Evolutionary conservation across 2,888 invertebrate species (phyloP), one percentile per base, ranked within the genome.

Genomic region (Odontomyia ornata): DNA sequence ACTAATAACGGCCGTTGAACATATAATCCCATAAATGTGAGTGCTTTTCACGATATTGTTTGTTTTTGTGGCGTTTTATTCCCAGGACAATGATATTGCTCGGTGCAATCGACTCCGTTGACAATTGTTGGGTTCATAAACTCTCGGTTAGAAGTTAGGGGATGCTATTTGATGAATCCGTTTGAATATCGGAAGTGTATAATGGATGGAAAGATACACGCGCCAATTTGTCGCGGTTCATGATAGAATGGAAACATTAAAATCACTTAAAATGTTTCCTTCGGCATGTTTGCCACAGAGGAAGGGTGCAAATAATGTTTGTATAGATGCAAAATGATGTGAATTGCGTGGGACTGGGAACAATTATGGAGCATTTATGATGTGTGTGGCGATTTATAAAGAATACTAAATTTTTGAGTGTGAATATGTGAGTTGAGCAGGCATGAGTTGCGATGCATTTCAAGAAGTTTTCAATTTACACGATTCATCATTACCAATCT

Each of bases 171-270:
- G 65, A 69, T 47, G 69, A 47, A 69, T 69, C 69, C 65, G 28
- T n/a, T 46, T 23, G 21, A 47, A 47, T 47, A 75, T 62, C 64
- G 75, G 47, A 65, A 64, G 43, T 46, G 25, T 73, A 30, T 5
- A 7, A 25, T 64, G 36, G 43, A 13, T 15, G 23, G 75, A 21
- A 62, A 56, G 56, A 75, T 72, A 76, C 75, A 75, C 78, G 76
- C 76, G 78, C 73, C 78, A 78, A 78, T 78, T 78, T 78, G 78
- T 73, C 73, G 72, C 78, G 78, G 73, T 69, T 56, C 73, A 43
- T 78, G 25, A 73, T 75, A 75, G 67, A 75, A 76, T 52, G 30
- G 57, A 27, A 46, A 28, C 60, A 57, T 73, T 73, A 73, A 73
- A 73, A 57, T 60, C 73, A 60, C 60, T 73, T 73, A 73, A 72